Evolutionary conservation across 2,888 invertebrate genomes (phyloP), one percentile per base, ranked within the genome.

Genomic region (Platycheirus albimanus): DNA sequence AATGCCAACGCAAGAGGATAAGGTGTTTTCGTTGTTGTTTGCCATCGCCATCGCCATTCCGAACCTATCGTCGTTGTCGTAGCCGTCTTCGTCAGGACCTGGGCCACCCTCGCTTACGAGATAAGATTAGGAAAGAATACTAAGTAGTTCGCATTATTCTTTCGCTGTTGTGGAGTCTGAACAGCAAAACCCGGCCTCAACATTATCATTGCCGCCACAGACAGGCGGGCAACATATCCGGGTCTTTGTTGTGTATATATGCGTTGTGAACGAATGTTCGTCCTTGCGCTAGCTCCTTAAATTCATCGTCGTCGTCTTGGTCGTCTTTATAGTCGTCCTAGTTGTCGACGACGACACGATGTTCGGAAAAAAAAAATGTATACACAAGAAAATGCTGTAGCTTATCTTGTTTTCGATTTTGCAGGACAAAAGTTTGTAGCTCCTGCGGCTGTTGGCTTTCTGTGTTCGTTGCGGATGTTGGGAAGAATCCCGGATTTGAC

Each of bases 41-140:
- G 20, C 13, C 20, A 24, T 38, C 56, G 38, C n/a, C n/a, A n/a
- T n/a, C n/a, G n/a, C n/a, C n/a, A n/a, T n/a, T n/a, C n/a, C n/a
- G n/a, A n/a, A n/a, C n/a, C n/a, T n/a, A n/a, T n/a, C n/a, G n/a
- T n/a, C n/a, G n/a, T n/a, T n/a, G n/a, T n/a, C n/a, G n/a, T n/a
- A n/a, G n/a, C n/a, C n/a, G n/a, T n/a, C n/a, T n/a, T 56, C 38
- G 41, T 52, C 56, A 64, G 71, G 49, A 74, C 64, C 72, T 61
- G 51, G 24, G 52, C 71, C 28, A 45, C 63, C 74, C 69, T 67
- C 67, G 52, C 51, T 43, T 30, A 64, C 38, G 28, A 72, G 78
- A 83, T 83, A 83, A 83, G 83, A 83, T 83, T 78, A 83, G 56
- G 69, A 71, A 83, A 74, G 83, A 83, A 83, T 83, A 61, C 61